A percentile compares a stretch with the other conserved stretches of the same genome.
These are phyloP conservation scores for Vulpes vulpes DNA, from an alignment of 2,113 vertebrate species.

Conservation along the genomic window DNA sequence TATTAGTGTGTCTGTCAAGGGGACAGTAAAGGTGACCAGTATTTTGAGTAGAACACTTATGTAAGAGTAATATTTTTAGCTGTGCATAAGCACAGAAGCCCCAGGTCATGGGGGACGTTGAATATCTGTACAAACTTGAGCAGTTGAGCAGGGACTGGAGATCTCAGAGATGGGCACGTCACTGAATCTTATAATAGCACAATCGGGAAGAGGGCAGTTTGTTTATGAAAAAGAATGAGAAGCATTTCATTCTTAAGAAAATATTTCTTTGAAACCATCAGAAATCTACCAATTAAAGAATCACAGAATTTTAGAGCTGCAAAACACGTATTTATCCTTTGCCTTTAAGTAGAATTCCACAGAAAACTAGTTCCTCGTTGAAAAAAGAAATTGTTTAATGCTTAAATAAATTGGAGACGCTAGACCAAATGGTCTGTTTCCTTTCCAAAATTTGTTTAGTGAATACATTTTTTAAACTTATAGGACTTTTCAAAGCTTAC, in stretches of 20 bases:
- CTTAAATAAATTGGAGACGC: not conserved
- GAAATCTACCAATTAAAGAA: not conserved
- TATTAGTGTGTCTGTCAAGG: not conserved
- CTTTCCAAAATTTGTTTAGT: slow-evolving; percentile 5
- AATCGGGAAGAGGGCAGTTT: not conserved
- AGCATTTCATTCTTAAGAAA: not conserved
- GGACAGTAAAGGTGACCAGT: not conserved
- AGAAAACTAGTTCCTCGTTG: slow-evolving; percentile 2
- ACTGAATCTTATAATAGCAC: not conserved
- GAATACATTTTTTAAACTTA: slow-evolving; percentile 27
- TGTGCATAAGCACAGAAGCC: not conserved
- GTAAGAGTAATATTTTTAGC: not conserved
- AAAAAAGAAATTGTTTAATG: not conserved
- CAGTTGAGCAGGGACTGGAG: not conserved
- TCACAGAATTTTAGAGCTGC: not conserved
- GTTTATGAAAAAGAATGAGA: not conserved
- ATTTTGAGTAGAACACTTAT: not conserved
- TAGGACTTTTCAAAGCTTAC: not conserved
- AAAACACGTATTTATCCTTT: not conserved
- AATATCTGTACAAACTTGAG: not conserved
- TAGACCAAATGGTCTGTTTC: not conserved
- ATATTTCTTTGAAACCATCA: not conserved
- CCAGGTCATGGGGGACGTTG: not conserved
- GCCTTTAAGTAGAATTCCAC: not conserved
- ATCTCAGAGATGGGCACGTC: not conserved